phyloP scores from a whole-genome alignment of 2,797 vertebrate species.

The Helostoma temminkii region DNA sequence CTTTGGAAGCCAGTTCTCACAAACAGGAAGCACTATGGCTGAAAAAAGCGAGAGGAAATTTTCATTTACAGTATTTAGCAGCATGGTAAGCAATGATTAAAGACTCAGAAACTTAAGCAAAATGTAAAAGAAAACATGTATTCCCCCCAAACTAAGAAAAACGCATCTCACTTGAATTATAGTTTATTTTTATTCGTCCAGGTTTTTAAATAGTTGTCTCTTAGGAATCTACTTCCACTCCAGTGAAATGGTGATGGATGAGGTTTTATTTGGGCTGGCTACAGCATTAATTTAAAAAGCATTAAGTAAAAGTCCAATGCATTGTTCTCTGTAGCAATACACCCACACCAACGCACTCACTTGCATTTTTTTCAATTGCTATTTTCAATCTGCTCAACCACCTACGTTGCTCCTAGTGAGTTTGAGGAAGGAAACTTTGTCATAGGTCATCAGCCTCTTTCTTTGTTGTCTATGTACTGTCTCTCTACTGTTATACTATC shows the following conservation, averaged over 20 bases:
- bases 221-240: not conserved
- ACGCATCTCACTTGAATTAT: not conserved
- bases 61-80: slow-evolving; percentile 2
- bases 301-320: not conserved
- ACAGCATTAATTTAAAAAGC: not conserved
- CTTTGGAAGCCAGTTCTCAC: slow-evolving; percentile 51
- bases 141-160: not conserved
- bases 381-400: slow-evolving; percentile 30
- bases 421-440: slow-evolving; percentile 23
- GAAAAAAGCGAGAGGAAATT: not conserved
- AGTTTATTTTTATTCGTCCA: not conserved
- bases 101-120: not conserved
- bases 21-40: slow-evolving; percentile 22
- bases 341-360: not conserved
- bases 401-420: slow-evolving; percentile 3
- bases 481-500: not conserved
- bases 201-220: not conserved
- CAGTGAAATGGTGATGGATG: not conserved
- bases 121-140: not conserved
- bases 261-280: not conserved
- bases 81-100: not conserved
- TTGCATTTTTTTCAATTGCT: slow-evolving; percentile 7
- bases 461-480: not conserved
- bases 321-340: slow-evolving; percentile 5
- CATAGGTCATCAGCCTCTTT: not conserved